Percentiles rank a stretch among this genome's conserved stretches.
Conservation (phyloP, 2,888 invertebrate genomes). For the Tetheella fluctuosa region DNA sequence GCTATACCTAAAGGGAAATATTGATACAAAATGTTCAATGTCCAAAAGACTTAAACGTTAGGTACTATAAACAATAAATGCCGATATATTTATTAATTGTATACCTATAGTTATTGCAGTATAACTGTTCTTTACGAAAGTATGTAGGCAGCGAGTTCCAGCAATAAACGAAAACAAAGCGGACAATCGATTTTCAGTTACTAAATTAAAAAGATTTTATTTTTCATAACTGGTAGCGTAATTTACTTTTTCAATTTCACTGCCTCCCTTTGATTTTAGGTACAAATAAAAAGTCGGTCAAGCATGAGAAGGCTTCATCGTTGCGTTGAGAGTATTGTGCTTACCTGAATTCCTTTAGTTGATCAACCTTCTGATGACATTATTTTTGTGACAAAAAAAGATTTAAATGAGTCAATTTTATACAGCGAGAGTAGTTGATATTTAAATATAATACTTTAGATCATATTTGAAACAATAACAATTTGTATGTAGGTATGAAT, state of each 20-base stretch:
- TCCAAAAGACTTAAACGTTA: no score
- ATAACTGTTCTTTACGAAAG: not conserved
- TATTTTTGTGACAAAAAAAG: not conserved
- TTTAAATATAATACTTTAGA: no score
- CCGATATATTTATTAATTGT: not conserved
- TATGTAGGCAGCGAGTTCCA: not conserved
- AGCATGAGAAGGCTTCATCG: constrained; percentile 28
- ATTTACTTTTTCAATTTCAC: constrained; percentile 24
- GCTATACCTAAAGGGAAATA: no score
- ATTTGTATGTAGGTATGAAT: no score
- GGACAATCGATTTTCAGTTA: constrained; percentile 9
- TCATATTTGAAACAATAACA: no score
- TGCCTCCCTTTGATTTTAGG: constrained; percentile 32
- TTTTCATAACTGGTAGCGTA: constrained; percentile 7
- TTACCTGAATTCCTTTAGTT: constrained; percentile 36
- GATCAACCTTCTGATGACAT: constrained; percentile 34
- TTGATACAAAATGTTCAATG: no score
- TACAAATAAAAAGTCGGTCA: constrained; percentile 36
- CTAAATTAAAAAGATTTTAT: constrained; percentile 12
- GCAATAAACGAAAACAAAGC: not conserved
- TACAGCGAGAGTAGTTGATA: no score
- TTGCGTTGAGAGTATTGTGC: constrained; percentile 24
- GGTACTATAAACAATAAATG: no score
- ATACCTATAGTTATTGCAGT: no score
- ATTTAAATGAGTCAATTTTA: constrained; percentile 12